Conservation (phyloP, 2,888 invertebrate genomes). For the Chrysotoxum bicinctum region DNA sequence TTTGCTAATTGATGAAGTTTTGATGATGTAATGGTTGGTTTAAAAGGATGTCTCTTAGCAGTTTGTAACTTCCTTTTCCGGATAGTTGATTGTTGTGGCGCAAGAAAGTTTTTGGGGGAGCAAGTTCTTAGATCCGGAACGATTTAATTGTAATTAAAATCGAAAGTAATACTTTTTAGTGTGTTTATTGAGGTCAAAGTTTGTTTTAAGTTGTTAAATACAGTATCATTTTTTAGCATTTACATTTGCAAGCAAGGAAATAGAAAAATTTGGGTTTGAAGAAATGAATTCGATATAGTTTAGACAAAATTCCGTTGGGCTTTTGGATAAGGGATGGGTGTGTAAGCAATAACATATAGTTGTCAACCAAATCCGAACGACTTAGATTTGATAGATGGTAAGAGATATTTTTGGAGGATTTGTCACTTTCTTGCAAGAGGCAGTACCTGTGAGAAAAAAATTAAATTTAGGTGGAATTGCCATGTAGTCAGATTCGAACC, state of each 20-base stretch:
- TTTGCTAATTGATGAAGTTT: slow-evolving; percentile 66
- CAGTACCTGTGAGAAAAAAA: too few species aligned
- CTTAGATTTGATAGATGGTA: too few species aligned
- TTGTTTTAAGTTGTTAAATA: slow-evolving; percentile 26
- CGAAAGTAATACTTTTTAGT: slow-evolving; percentile 13
- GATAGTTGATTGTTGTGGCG: slow-evolving; percentile 31
- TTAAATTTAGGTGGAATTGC: too few species aligned
- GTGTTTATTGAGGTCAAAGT: slow-evolving; percentile 48
- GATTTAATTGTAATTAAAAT: slow-evolving; percentile 49
- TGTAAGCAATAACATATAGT: too few species aligned
- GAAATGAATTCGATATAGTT: too few species aligned
- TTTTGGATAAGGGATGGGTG: too few species aligned
- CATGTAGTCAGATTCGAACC: too few species aligned
- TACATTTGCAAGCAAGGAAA: background rate
- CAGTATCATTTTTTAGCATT: background rate
- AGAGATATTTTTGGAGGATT: too few species aligned
- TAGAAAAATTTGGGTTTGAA: too few species aligned
- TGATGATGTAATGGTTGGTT: slow-evolving; percentile 48
- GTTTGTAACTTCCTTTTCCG: slow-evolving; percentile 33
- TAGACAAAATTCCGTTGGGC: too few species aligned
- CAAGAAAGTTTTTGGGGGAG: slow-evolving; percentile 5
- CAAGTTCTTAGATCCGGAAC: slow-evolving; percentile 11
- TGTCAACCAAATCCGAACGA: too few species aligned
- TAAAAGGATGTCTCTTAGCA: slow-evolving; percentile 34
- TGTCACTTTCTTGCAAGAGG: too few species aligned